Base-by-base conservation (phyloP, 2,113 vertebrate genomes). In the Oxyruncus cristatus region DNA sequence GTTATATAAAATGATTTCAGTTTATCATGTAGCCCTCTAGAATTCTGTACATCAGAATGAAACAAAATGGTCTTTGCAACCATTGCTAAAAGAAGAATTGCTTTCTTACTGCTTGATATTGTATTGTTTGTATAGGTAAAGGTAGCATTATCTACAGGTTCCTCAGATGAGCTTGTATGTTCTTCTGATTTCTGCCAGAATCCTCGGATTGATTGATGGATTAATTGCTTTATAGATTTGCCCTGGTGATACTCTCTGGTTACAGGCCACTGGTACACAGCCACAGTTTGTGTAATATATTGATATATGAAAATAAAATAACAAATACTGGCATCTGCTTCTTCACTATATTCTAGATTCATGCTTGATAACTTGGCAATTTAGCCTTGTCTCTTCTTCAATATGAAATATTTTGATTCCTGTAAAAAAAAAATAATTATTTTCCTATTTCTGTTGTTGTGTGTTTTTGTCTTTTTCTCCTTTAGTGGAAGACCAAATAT, bases 401-500 rank as follows among this genome's bases (percentile, higher is more conserved):
- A 41, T 30, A 63, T 47, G 14, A 82, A 71, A 24, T 89, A 66
- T 10, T 79, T 79, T 44, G 14, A 8, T 42, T 95, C 3, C 24
- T 85, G 23, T 63, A 55, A 76, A 79, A 91, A 79, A 91, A 30
- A 9, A 77, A 14, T 44, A 72, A 59, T 58, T 37, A 3, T 85
- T 46, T 44, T 74, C 11, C 15, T 2, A 3, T 59, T 66, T 73
- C 77, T 79, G 2, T 33, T 44, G 16, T 71, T 55, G 33, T 13
- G 3, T 19, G 17, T 6, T 1, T 53, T n/a, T n/a, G 96, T 42
- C 50, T 33, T 56, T 97, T 76, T 71, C 61, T 94, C 41, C 84
- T 96, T 78, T 90, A 99, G 99, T 99, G 99, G 99, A 98, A 99
- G 87, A 98, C 98, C 89, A 99, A 99, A 66, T 99, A 99, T 90